A percentile compares a stretch with the other conserved stretches of the same genome.
These are phyloP conservation scores for Sinosuthora webbiana DNA, from an alignment of 2,113 vertebrate genomes.

Conservation along the genomic window DNA sequence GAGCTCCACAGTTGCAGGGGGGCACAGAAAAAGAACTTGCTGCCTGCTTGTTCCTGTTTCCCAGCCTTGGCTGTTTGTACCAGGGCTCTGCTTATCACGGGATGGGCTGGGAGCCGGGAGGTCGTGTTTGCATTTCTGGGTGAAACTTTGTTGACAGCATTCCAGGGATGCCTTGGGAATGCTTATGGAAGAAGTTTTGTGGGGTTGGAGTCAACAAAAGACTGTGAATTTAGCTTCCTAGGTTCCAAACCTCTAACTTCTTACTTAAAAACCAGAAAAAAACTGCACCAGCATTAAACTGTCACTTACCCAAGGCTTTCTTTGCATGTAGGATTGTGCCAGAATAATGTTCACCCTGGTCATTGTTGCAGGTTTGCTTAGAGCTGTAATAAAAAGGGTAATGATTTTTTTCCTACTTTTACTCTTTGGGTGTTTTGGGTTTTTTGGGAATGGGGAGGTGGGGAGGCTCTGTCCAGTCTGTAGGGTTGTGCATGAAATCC, in stretches of 20 bases:
- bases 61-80: not conserved
- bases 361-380: conserved; percentile 49
- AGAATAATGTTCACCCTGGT: conserved; percentile 46
- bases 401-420: conserved; percentile 4
- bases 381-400: conserved; percentile 54
- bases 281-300: not conserved
- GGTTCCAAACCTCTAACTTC: not conserved
- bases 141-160: conserved; percentile 27
- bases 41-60: not conserved
- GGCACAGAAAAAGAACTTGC: not conserved
- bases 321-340: conserved; percentile 16
- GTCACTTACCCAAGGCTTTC: not conserved
- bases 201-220: not conserved
- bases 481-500: not conserved
- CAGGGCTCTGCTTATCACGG: not conserved
- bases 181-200: not conserved
- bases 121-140: not conserved
- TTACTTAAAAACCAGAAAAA: not conserved
- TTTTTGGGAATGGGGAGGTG: not conserved
- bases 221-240: not conserved
- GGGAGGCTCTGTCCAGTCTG: not conserved
- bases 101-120: not conserved
- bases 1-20: not conserved
- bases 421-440: not conserved
- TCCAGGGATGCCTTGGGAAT: conserved; percentile 1